A percentile compares a stretch with the other conserved stretches of the same genome.
Evolutionary conservation across 2,888 invertebrate genomes (phyloP).

Genomic region (Pocota personata): DNA sequence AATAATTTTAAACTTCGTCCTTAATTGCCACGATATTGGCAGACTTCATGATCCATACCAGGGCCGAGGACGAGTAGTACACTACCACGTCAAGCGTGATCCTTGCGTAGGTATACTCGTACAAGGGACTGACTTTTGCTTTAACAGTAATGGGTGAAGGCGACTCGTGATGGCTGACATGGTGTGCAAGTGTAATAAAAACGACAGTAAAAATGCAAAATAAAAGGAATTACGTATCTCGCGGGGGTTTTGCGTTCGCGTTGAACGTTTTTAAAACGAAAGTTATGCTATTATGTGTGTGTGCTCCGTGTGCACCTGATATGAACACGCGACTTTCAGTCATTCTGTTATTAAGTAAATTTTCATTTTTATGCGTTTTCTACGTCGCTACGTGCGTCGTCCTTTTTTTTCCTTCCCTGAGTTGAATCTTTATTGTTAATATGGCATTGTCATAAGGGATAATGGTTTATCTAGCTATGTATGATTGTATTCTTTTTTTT

Average conservation of each 20-base stretch:
- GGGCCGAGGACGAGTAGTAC: neutral
- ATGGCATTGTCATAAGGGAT: conserved; percentile 7
- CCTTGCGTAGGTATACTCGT: too few species aligned
- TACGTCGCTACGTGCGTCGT: neutral
- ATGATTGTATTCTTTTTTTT: neutral
- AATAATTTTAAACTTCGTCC: conserved; percentile 66
- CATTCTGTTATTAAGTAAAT: conserved; percentile 17
- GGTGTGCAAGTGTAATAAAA: conserved; percentile 36
- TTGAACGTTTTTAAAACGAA: conserved; percentile 3
- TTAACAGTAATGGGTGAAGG: neutral
- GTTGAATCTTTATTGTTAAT: neutral
- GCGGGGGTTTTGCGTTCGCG: neutral
- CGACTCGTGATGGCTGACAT: neutral
- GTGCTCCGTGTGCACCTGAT: neutral
- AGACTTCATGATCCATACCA: conserved; percentile 32
- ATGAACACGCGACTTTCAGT: conserved; percentile 17
- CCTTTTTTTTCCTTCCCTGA: neutral
- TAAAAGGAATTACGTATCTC: conserved; percentile 1
- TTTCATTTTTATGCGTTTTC: conserved; percentile 21
- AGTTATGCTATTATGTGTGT: neutral
- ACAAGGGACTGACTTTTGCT: conserved; percentile 7
- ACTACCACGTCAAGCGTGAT: neutral
- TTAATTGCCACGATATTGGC: conserved; percentile 62
- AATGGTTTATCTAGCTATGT: conserved; percentile 42
- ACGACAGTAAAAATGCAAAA: conserved; percentile 13